Evolutionary conservation across 2,888 invertebrate species (phyloP), one percentile per base, ranked within the genome.

Genomic region (Perithous albicinctus): DNA sequence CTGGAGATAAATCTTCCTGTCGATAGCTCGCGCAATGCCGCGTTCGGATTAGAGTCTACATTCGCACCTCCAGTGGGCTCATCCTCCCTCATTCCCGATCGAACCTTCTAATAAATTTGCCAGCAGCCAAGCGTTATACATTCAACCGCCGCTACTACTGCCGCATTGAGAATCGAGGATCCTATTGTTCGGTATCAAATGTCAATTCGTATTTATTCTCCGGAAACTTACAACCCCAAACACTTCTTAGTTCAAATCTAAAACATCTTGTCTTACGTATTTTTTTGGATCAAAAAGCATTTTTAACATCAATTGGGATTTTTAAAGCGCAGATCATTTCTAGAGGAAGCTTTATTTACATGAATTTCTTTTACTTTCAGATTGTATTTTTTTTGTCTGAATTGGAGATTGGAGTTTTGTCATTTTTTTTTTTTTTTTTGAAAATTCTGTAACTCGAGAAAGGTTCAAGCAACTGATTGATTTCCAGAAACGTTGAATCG

Each of bases 1-100:
- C 87, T n/a, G n/a, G 87, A 89, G 89, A 91, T 92, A 92, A 92
- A 92, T 91, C 89, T 89, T 89, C 85, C 91, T 90, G 91, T 91
- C 91, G 91, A 92, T 91, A 90, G 90, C 89, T 91, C 90, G 90
- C 89, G 75, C 75, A 82, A 64, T 75, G 82, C 89, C 86, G 88
- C 87, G 87, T 87, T 88, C 83, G 91, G 91, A 91, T 92, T 91
- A 91, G 90, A 91, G 90, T 91, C 91, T 87, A 90, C 90, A 91
- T 92, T 91, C 89, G 88, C 91, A 89, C 90, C 89, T 90, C 88
- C 84, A 67, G 84, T 83, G 81, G 76, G 66, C 87, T 86, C 85
- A 20, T 74, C 73, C 76, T 81, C 75, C 78, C 75, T 66, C 64
- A 73, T 82, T 74, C 74, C 41, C 64, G 48, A 38, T 15, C 51